Evolutionary conservation across 30 jellyfish, hydroid and myxozoan species (phyloP).

Genomic region (Aurelia sp.): DNA sequence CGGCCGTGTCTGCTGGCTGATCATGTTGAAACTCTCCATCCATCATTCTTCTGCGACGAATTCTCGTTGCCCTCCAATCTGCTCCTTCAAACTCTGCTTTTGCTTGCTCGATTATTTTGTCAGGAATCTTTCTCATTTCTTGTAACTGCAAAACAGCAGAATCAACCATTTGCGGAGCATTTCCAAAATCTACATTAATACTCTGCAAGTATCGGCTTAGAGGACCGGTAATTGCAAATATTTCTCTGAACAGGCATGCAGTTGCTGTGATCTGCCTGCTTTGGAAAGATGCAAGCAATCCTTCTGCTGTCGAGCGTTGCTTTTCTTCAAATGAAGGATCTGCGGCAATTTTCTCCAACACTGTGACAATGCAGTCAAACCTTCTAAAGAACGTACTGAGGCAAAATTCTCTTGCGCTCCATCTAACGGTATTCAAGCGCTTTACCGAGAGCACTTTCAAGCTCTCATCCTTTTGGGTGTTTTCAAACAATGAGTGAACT

Average conservation of each 20-base stretch:
- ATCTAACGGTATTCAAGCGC: slow-evolving; percentile 45
- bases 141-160: slow-evolving; percentile 36
- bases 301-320: slow-evolving; percentile 66
- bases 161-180: slow-evolving; percentile 56
- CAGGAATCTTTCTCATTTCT: slow-evolving; percentile 35
- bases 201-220: slow-evolving; percentile 55
- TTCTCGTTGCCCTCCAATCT: slow-evolving; percentile 60
- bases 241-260: slow-evolving; percentile 61
- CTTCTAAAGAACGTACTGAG: slow-evolving; percentile 29
- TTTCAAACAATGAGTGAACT: slow-evolving; percentile 47
- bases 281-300: slow-evolving; percentile 58
- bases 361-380: slow-evolving; percentile 34
- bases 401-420: slow-evolving; percentile 53
- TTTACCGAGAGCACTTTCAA: slow-evolving; percentile 51
- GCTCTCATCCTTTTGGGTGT: slow-evolving; percentile 36
- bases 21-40: slow-evolving; percentile 61
- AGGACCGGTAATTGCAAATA: slow-evolving; percentile 58
- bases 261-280: slow-evolving; percentile 63
- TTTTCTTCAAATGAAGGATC: slow-evolving; percentile 40
- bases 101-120: slow-evolving; percentile 12
- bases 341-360: slow-evolving; percentile 44
- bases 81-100: slow-evolving; percentile 48
- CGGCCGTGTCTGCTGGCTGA: slow-evolving; percentile 59
- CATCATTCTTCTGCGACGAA: slow-evolving; percentile 50
- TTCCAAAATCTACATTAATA: slow-evolving; percentile 48